Evolutionary conservation across 2,113 vertebrate genomes (phyloP), one percentile per base, ranked within the genome.

Genomic region (Lagopus muta): DNA sequence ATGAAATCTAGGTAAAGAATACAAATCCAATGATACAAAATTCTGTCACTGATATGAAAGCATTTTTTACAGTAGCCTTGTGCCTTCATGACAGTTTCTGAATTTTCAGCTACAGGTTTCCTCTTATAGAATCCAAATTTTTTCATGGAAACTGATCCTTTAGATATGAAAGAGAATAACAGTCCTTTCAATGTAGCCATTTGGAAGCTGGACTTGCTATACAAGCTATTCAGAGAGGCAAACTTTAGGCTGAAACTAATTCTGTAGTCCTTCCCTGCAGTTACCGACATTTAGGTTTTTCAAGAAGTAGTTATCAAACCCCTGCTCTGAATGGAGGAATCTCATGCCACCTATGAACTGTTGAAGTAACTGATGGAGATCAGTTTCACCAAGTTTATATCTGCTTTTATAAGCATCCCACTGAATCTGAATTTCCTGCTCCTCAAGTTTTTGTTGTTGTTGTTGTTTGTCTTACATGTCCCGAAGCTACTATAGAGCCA

Each of bases 151-250:
- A 48, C 2, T 21, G 67, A 10, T 1, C 11, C 6, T 83, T 83
- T 65, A 30, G 19, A 27, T 86, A 22, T 25, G 17, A 40, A 74
- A 81, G 19, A 83, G 21, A 80, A 70, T 50, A 69, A 5, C 12
- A 61, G 30, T 12, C 28, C 76, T 12, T 38, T 83, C 77, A 62
- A 62, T 5, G 43, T 2, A 71, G 6, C 1, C 6, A 25, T 48
- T 86, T 2, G 7, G 38, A 28, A 52, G 22, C 30, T 9, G 10
- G 8, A 16, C 0, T 52, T 2, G 6, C 72, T 75, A 38, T 20
- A 38, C 2, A 50, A 45, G 54, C 3, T 5, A 54, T 60, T 7
- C 19, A 0, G 2, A 73, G 27, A 58, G 21, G 19, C 40, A 3
- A 40, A 34, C 70, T 74, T 45, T 55, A 78, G 52, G 15, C 8